A percentile compares a stretch with the other conserved stretches of the same genome.
phyloP scores from a whole-genome alignment of 2,113 vertebrate genomes.

The Noturus placidus region DNA sequence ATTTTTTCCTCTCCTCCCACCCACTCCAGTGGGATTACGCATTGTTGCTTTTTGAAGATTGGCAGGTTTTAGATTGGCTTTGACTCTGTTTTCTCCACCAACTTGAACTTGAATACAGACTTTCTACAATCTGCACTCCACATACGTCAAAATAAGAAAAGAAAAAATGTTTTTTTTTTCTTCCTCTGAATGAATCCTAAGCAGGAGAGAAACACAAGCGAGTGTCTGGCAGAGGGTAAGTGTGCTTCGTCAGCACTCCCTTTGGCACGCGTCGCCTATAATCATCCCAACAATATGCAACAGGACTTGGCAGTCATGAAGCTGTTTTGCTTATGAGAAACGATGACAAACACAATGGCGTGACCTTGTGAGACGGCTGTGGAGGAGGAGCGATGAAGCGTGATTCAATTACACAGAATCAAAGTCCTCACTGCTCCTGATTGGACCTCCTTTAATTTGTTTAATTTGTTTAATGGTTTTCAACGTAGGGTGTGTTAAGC shows the following conservation, averaged over 20 bases:
- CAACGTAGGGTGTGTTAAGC: not conserved
- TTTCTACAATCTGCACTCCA: not conserved
- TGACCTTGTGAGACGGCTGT: constrained; percentile 47
- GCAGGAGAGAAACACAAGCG: not conserved
- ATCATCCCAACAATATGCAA: constrained; percentile 48
- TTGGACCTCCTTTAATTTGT: not conserved
- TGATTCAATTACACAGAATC: not conserved
- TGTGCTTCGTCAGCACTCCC: constrained; percentile 22
- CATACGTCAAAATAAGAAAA: not conserved
- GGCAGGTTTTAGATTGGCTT: not conserved
- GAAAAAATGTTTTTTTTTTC: not conserved
- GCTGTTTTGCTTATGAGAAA: constrained; percentile 40
- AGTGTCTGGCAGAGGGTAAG: constrained; percentile 33
- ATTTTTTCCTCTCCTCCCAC: not conserved
- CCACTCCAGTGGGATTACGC: not conserved
- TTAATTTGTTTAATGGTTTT: not conserved
- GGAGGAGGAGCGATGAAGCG: constrained; percentile 29
- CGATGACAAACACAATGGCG: constrained; percentile 38
- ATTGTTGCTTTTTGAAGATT: not conserved
- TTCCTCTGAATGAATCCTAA: constrained; percentile 1
- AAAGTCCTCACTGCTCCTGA: not conserved
- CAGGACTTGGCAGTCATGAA: constrained; percentile 35
- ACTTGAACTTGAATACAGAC: not conserved
- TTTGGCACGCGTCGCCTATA: constrained; percentile 23
- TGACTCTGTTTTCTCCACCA: not conserved